Evolutionary conservation across 2,797 vertebrate species (phyloP), one percentile per base, ranked within the genome.

Genomic region (Gobio occitaniae): DNA sequence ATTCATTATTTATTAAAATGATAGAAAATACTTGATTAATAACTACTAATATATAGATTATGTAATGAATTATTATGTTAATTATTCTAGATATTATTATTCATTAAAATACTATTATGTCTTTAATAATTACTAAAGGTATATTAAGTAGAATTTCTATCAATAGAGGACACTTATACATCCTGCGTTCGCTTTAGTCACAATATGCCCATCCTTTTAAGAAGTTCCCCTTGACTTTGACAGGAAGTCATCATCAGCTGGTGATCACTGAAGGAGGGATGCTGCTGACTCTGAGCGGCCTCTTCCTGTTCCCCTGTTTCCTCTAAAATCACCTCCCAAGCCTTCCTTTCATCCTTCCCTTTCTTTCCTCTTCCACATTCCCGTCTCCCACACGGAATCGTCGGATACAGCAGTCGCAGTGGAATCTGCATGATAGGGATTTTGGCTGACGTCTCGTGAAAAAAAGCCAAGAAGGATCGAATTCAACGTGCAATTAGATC

Each of bases 241-340:
- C 84, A 32, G 63, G 63, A 65, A 65, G 63, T 65, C 29, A 65
- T 89, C 77, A 86, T 15, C 65, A 65, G 74, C 63, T n/a, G 78
- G 61, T 92, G 91, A 93, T 79, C 63, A 72, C 52, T 15, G 78
- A 86, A 25, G 59, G 92, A 94, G 90, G 90, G 87, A 87, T 85
- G 2, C 59, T 25, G 86, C 65, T 25, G 86, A 90, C 83, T 48
- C 75, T 92, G 82, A 78, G 84, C 74, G 76, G 44, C 89, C 89
- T 91, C 93, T 93, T 90, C 89, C 88, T 83, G 78, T 86, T 92
- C 91, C 84, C 86, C 85, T 92, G 15, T 82, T 74, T 74, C 54
- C 69, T 71, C 25, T 63, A 47, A 61, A 44, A 72, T 47, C 69
- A 48, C 80, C 71, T n/a, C 47, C 41, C 44, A 66, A 50, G 21